Evolutionary conservation across 92 coral and sea anemone species (phyloP), one percentile per base, ranked within the genome.

Genomic region (Ricordea florida): DNA sequence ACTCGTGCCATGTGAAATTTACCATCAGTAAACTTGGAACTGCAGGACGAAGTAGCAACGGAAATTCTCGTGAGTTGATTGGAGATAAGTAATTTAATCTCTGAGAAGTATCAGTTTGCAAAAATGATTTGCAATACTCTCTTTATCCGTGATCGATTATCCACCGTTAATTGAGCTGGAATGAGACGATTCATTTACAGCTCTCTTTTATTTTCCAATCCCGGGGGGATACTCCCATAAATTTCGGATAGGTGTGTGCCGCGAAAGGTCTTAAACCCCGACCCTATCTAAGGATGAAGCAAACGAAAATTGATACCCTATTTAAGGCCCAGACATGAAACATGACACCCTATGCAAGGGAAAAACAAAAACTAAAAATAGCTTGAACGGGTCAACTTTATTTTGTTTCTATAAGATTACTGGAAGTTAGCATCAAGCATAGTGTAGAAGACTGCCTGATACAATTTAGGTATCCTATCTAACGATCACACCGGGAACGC

Each of bases 331-430:
- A 62, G 36, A 62, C 43, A 43, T 47, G 0, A 62, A 62, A 62
- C 31, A 62, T 62, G 23, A 62, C 69, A 62, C 47, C 69, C 69
- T 62, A 62, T 62, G 29, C 47, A 62, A 62, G 69, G 69, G 69
- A 62, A 62, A 46, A 62, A 62, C 69, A 62, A 62, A 62, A 62
- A 62, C 69, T 38, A 38, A 38, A 38, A 10, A 10, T 15, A 38
- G 2, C 15, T 3, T 11, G 13, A 38, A 38, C 45, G 15, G 2
- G 15, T 10, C 10, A 38, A 38, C 45, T 0, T 10, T n/a, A n/a
- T n/a, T n/a, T n/a, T n/a, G n/a, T n/a, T n/a, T n/a, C n/a, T n/a
- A n/a, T n/a, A n/a, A n/a, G n/a, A n/a, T n/a, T n/a, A n/a, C n/a
- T n/a, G n/a, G n/a, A n/a, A n/a, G n/a, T n/a, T n/a, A n/a, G n/a